phyloP scores from a whole-genome alignment of 2,797 vertebrate species.

The Gallinago nigripennis region DNA sequence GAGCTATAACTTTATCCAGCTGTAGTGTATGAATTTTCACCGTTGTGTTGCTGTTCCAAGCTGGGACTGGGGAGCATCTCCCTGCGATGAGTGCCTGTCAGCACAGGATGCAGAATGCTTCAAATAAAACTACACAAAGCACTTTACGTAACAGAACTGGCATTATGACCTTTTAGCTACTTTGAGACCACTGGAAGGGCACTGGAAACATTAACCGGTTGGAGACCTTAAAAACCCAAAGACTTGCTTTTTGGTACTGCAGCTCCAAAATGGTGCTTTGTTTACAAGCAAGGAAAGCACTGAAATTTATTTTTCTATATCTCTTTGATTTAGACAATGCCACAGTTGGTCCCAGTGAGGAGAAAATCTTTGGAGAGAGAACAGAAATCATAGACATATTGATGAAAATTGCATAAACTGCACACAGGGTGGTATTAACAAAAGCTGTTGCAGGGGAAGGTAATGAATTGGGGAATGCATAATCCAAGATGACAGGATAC shows the following conservation, averaged over 20 bases:
- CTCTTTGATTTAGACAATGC: slow-evolving; percentile 5
- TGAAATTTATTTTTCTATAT: neutral
- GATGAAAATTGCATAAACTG: slow-evolving; percentile 41
- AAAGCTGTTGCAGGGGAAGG: neutral
- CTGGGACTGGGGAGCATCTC: neutral
- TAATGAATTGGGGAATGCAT: neutral
- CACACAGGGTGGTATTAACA: neutral
- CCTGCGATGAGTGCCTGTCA: neutral
- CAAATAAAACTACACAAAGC: neutral
- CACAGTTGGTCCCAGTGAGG: neutral
- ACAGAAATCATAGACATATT: neutral
- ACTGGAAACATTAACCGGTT: neutral
- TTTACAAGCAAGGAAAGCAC: neutral
- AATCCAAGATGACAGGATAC: neutral
- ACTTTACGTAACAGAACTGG: neutral
- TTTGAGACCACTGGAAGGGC: neutral
- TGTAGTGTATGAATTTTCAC: neutral
- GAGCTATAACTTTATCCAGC: neutral
- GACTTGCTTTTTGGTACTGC: neutral
- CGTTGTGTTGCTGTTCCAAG: neutral
- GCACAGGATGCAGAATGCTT: neutral
- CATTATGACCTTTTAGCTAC: neutral
- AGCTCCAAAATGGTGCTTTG: neutral
- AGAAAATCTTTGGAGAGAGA: slow-evolving; percentile 14
- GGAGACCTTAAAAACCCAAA: neutral